Evolutionary conservation across 2,113 vertebrate species (phyloP).

Genomic region (Otis tarda): DNA sequence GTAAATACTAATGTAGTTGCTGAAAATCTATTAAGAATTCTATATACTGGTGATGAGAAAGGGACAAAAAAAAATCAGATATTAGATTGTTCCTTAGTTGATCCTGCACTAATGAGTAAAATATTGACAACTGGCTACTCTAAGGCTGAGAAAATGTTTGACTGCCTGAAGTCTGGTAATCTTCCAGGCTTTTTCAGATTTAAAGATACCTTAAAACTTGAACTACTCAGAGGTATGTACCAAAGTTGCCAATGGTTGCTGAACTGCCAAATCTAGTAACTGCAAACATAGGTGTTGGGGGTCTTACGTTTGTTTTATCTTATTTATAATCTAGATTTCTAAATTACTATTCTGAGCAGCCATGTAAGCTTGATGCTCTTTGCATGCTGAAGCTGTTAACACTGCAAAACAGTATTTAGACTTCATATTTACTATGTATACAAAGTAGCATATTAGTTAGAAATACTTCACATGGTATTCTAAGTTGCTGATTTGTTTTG

Average conservation of each 20-base stretch:
- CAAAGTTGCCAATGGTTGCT: neutral
- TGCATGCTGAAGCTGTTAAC: neutral
- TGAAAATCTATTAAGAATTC: neutral
- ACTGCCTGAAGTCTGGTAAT: neutral
- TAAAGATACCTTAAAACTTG: neutral
- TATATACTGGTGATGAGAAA: neutral
- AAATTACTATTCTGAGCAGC: neutral
- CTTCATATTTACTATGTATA: neutral
- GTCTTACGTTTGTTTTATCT: neutral
- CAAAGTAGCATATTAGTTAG: neutral
- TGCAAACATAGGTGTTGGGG: neutral
- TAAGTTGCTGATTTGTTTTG: neutral
- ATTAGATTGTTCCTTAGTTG: neutral
- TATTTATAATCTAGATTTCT: neutral
- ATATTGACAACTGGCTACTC: neutral
- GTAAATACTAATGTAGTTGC: neutral
- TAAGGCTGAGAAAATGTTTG: neutral
- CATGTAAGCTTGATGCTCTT: neutral
- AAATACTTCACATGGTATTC: neutral
- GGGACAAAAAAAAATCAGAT: neutral
- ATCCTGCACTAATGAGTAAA: neutral
- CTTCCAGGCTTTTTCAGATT: neutral
- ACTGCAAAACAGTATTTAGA: neutral
- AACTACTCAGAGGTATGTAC: neutral
- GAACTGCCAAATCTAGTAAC: neutral